phyloP scores from a whole-genome alignment of 2,888 invertebrate genomes.

The Anticlea derivata region DNA sequence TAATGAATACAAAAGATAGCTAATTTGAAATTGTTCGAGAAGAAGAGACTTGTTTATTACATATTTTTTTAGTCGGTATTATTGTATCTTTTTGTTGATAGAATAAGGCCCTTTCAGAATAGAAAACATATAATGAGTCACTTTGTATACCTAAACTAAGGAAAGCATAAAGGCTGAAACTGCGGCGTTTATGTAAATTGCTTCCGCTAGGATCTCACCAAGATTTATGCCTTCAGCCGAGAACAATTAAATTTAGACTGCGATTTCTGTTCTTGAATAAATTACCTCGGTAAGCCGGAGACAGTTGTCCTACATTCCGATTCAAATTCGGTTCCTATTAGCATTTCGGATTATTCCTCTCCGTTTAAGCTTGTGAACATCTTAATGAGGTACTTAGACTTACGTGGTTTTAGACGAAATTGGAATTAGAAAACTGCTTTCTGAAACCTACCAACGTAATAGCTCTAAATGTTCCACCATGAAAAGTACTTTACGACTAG shows the following conservation, averaged over 20 bases:
- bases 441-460: neutral
- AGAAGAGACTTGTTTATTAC: no score
- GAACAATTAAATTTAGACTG: conserved; percentile 78
- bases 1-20: no score
- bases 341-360: conserved; percentile 32
- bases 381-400: conserved; percentile 14
- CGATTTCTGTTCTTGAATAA: conserved; percentile 66
- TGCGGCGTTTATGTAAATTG: conserved; percentile 75
- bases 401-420: neutral
- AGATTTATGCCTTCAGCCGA: conserved; percentile 74
- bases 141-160: conserved; percentile 52
- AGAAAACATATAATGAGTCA: no score
- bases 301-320: conserved; percentile 38
- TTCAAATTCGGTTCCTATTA: conserved; percentile 32
- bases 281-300: conserved; percentile 54
- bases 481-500: no score
- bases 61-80: no score
- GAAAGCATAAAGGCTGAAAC: conserved; percentile 64
- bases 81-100: no score
- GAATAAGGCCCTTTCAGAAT: no score
- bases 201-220: conserved; percentile 73
- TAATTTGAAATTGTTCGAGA: no score
- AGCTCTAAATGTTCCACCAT: no score
- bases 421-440: neutral
- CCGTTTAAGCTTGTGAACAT: conserved; percentile 20